These are phyloP conservation scores for Pteropus rufus DNA, from an alignment of 2,797 vertebrate genomes.

Conservation along the genomic window DNA sequence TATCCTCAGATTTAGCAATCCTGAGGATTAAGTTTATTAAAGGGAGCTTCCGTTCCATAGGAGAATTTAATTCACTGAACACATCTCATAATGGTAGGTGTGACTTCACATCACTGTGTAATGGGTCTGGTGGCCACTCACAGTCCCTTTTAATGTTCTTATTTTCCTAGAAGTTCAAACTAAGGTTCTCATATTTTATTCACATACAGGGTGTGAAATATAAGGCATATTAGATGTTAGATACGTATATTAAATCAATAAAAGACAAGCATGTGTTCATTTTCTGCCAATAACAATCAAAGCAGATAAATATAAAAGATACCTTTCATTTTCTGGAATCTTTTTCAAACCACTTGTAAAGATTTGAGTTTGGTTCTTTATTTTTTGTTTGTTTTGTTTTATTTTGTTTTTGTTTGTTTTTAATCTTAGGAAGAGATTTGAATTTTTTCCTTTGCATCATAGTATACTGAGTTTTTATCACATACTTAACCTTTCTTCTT, in stretches of 20 bases:
- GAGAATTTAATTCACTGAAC: conserved; percentile 73
- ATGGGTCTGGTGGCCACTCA: conserved; percentile 64
- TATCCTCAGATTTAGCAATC: conserved; percentile 53
- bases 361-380: background rate
- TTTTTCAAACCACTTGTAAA: background rate
- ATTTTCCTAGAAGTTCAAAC: conserved; percentile 73
- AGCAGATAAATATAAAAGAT: background rate
- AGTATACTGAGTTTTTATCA: background rate
- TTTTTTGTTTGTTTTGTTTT: background rate
- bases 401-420: too few relatives aligned
- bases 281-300: conserved; percentile 57
- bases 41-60: conserved; percentile 60
- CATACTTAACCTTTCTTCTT: conserved; percentile 13
- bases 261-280: conserved; percentile 69
- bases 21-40: conserved; percentile 55
- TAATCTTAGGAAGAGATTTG: background rate
- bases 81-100: conserved; percentile 66
- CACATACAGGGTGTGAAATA: conserved; percentile 73
- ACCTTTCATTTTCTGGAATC: rapidly evolving
- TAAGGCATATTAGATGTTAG: conserved; percentile 70
- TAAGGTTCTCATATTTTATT: conserved; percentile 71
- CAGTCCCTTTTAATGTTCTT: conserved; percentile 58
- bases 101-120: conserved; percentile 75
- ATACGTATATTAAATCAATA: conserved; percentile 75
- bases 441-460: background rate